Base-by-base conservation (phyloP, 1,140 invertebrate genomes). In the Cotesia typhae region DNA sequence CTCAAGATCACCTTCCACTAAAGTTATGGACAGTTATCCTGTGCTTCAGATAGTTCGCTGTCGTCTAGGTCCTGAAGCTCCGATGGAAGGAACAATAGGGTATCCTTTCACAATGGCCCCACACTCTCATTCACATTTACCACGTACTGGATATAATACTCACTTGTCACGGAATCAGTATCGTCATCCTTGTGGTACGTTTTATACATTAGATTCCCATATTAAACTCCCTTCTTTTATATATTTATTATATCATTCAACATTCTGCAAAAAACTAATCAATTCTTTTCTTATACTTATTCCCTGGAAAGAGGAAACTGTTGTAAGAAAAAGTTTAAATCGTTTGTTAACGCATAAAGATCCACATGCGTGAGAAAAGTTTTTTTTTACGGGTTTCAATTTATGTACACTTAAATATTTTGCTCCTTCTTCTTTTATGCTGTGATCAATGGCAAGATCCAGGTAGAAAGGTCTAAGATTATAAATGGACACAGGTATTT, bases 21-120 rank as follows among this genome's bases (percentile, higher is more conserved):
- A 78, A 79, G 76, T 70, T 35, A 87, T 87, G 86, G 84, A 87
- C 70, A 82, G 83, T 28, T 84, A 85, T 66, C 86, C 86, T 17
- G 83, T 87, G 57, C 72, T 87, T 65, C 84, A 85, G 77, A 85
- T 86, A 72, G 82, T 87, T 63, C 82, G 85, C 7, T 86, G 84
- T 69, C 83, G 83, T 20, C 80, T 84, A 41, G 84, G 81, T 20
- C 80, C 80, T 69, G 83, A 84, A 60, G 74, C 84, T 63, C 82
- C 84, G 14, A 67, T 70, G 28, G 74, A 77, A 81, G 77, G 83
- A 72, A 82, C 72, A 75, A 78, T 79, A 53, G 81, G 81, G 36
- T 86, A 85, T 74, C 84, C 84, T 9, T 83, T 83, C 73, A 75
- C 83, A 67, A 77, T 84, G 75, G 74, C 78, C 73, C 76, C 83